A percentile compares a stretch with the other conserved stretches of the same genome.
Conservation (phyloP, 2,888 invertebrate species). For the Tachina grossa region DNA sequence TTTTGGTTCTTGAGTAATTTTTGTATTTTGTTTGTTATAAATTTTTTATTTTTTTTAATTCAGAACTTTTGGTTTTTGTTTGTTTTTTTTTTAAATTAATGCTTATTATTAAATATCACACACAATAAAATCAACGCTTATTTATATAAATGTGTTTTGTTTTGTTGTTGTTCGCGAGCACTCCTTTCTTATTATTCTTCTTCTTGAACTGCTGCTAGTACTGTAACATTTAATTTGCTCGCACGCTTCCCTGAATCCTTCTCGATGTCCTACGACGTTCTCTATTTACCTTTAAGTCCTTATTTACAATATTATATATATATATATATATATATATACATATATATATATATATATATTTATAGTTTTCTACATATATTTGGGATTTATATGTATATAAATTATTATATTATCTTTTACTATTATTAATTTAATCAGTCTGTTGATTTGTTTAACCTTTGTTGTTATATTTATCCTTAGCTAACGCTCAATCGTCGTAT, state of each 20-base stretch:
- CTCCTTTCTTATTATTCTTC: constrained; percentile 29
- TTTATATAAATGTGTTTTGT: constrained; percentile 72
- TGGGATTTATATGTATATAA: constrained; percentile 75
- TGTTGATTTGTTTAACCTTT: constrained; percentile 81
- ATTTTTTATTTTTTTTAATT: constrained; percentile 61
- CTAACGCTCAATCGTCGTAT: constrained; percentile 75
- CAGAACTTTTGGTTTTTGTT: constrained; percentile 73
- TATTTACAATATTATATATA: constrained; percentile 75
- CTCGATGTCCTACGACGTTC: constrained; percentile 66
- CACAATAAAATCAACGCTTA: constrained; percentile 82
- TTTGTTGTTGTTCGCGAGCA: constrained; percentile 60
- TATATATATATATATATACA: constrained; percentile 63
- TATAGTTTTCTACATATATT: constrained; percentile 77
- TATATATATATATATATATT: constrained; percentile 57
- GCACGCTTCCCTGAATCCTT: constrained; percentile 41
- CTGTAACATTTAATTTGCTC: constrained; percentile 17
- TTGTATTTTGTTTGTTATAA: constrained; percentile 47
- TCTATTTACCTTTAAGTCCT: constrained; percentile 62
- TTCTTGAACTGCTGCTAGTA: constrained; percentile 39
- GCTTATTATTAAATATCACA: constrained; percentile 82
- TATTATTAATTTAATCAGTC: constrained; percentile 80
- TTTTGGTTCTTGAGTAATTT: constrained; percentile 55
- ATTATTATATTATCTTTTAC: constrained; percentile 75
- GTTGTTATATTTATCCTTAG: constrained; percentile 75
- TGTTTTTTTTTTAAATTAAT: constrained; percentile 79